Conservation (phyloP, 2,888 invertebrate species). For the Brassicogethes aeneus region DNA sequence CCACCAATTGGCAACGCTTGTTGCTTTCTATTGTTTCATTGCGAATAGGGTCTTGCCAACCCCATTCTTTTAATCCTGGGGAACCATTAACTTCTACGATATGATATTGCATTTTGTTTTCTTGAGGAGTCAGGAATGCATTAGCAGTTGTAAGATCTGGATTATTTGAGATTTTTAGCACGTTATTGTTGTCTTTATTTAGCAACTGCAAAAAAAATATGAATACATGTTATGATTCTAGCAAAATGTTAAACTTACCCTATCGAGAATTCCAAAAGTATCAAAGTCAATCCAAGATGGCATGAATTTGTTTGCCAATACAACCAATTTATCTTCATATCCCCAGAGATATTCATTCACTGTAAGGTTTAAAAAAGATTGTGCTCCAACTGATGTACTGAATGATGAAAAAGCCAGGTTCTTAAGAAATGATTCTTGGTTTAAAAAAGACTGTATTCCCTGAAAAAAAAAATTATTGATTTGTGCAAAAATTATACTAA, state of each 20-base stretch:
- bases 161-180: constrained; percentile 44
- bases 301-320: constrained; percentile 57
- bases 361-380: constrained; percentile 54
- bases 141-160: too few species aligned
- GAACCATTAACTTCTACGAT: constrained; percentile 56
- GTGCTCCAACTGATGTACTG: constrained; percentile 46
- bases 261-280: constrained; percentile 72
- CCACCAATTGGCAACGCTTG: constrained; percentile 54
- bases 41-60: constrained; percentile 40
- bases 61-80: constrained; percentile 61
- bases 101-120: constrained; percentile 41
- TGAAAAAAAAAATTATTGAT: constrained; percentile 28
- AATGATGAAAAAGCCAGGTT: constrained; percentile 54
- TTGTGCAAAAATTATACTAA: constrained; percentile 2
- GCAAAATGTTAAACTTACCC: constrained; percentile 55
- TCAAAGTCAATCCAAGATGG: constrained; percentile 72
- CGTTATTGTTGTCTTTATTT: constrained; percentile 50
- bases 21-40: constrained; percentile 34
- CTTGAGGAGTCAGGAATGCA: constrained; percentile 22
- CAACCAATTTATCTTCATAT: constrained; percentile 66
- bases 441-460: constrained; percentile 50
- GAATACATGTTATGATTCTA: too few species aligned
- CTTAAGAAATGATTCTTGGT: constrained; percentile 46
- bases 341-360: constrained; percentile 74
- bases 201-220: constrained; percentile 47